phyloP scores from a whole-genome alignment of 2,888 invertebrate genomes.

The Sicus ferrugineus region DNA sequence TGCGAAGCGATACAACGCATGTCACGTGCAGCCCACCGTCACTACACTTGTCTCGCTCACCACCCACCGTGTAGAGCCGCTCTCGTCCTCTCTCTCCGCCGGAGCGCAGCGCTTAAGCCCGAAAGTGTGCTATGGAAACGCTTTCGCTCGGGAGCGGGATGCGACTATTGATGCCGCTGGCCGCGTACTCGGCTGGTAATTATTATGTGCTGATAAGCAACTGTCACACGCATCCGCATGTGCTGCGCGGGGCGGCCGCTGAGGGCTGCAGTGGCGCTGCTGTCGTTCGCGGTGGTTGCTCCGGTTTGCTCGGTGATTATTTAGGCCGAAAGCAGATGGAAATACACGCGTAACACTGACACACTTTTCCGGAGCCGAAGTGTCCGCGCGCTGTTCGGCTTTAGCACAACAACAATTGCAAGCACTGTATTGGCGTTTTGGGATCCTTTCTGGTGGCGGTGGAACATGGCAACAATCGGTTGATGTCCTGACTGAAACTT shows the following conservation, averaged over 20 bases:
- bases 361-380: neutral
- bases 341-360: no score
- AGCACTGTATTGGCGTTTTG: no score
- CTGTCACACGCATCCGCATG: neutral
- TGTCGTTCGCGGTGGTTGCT: neutral
- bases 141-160: neutral
- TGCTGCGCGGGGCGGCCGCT: neutral
- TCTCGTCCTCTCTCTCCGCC: neutral
- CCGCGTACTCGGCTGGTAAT: neutral
- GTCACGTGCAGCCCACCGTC: neutral
- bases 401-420: neutral
- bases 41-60: neutral
- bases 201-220: conserved; percentile 9
- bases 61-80: neutral
- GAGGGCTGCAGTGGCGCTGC: conserved; percentile 6
- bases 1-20: neutral
- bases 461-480: neutral
- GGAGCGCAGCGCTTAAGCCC: neutral
- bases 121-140: conserved; percentile 15
- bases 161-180: neutral
- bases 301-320: neutral
- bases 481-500: neutral
- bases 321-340: neutral
- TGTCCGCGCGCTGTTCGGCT: neutral
- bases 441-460: neutral